A percentile compares a stretch with the other conserved stretches of the same genome.
These are phyloP conservation scores for Eudyptes chrysolophus DNA, from an alignment of 2,113 vertebrate species.

Conservation along the genomic window DNA sequence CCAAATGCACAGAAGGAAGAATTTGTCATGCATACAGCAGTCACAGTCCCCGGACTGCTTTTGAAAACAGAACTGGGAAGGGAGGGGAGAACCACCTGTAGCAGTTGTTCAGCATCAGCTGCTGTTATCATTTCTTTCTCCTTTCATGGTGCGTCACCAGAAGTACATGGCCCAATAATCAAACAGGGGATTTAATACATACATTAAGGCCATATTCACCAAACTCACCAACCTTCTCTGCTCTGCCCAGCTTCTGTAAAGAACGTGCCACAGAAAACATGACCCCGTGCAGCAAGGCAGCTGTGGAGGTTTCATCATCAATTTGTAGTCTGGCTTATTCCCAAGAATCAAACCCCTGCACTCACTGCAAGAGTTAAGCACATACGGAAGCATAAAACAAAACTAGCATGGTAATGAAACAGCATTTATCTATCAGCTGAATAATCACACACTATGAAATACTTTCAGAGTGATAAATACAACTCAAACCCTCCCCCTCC, in stretches of 20 bases:
- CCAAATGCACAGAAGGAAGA: background rate
- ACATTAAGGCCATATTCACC: background rate
- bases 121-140: background rate
- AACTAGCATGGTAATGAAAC: background rate
- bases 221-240: background rate
- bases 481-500: background rate
- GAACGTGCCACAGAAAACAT: background rate
- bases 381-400: background rate
- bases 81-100: background rate
- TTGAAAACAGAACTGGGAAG: background rate
- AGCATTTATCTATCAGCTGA: background rate
- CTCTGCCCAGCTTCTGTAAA: background rate
- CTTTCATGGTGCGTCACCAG: background rate
- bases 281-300: background rate
- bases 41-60: background rate
- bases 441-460: background rate
- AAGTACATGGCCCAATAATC: background rate
- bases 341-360: conserved; percentile 5
- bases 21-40: background rate
- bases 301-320: conserved; percentile 8
- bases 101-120: background rate
- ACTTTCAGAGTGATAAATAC: background rate
- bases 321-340: conserved; percentile 6
- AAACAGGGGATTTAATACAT: background rate
- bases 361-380: background rate